phyloP scores from a whole-genome alignment of 2,797 vertebrate species.

The Tenualosa ilisha region DNA sequence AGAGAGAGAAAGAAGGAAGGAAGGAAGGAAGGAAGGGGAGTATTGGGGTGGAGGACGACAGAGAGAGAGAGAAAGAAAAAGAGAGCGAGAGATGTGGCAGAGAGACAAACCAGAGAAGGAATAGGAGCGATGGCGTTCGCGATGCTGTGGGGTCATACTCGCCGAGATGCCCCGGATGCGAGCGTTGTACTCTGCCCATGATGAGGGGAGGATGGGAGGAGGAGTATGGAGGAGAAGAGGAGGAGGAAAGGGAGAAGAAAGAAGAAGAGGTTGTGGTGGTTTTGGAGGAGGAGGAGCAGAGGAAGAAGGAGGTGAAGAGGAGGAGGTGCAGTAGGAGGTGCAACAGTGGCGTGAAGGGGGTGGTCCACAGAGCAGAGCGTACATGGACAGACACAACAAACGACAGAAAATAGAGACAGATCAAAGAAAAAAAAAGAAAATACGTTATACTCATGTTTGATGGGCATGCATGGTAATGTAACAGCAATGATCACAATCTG shows the following conservation, averaged over 20 bases:
- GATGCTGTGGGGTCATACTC: conserved; percentile 72
- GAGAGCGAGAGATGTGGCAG: conserved; percentile 51
- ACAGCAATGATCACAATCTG: background rate
- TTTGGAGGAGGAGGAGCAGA: conserved; percentile 66
- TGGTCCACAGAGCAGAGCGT: conserved; percentile 50
- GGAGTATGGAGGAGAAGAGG: conserved; percentile 25
- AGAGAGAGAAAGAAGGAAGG: background rate
- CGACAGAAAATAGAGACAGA: conserved; percentile 41
- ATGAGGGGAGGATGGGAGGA: conserved; percentile 24
- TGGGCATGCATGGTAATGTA: too few relatives aligned
- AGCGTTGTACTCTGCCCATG: conserved; percentile 80
- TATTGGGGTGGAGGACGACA: background rate
- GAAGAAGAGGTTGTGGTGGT: conserved; percentile 26
- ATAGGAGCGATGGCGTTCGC: conserved; percentile 87
- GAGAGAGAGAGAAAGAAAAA: conserved; percentile 1
- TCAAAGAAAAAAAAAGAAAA: background rate
- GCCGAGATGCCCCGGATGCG: conserved; percentile 78
- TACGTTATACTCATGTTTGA: background rate
- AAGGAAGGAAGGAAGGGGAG: conserved; percentile 23
- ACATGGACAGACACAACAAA: conserved; percentile 49
- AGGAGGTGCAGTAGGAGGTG: conserved; percentile 48
- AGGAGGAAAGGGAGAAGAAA: conserved; percentile 35
- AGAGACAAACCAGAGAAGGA: conserved; percentile 89
- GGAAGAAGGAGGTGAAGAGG: conserved; percentile 54
- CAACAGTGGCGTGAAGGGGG: conserved; percentile 47